Evolutionary conservation across 1,140 invertebrate genomes (phyloP).

Genomic region (Holcopasites calliopsidis): DNA sequence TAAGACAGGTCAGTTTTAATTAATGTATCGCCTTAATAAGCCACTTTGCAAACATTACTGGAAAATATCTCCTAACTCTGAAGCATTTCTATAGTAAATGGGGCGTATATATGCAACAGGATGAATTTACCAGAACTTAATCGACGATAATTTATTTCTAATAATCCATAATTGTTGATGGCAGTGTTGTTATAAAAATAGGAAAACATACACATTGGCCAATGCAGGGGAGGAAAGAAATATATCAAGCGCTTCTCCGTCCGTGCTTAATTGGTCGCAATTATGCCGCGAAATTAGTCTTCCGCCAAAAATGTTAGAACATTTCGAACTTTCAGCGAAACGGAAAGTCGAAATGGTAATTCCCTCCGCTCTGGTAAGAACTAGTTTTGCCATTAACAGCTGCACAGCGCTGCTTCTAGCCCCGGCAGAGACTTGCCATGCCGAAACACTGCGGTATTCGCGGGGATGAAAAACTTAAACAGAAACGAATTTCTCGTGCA

Average conservation of each 20-base stretch:
- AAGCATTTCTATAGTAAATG: conserved; percentile 14
- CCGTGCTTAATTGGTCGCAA: conserved; percentile 6
- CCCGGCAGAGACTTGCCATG: background rate
- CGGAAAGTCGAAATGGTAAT: background rate
- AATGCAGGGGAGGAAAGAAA: background rate
- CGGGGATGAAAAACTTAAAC: background rate
- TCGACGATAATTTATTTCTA: no score
- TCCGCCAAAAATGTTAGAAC: background rate
- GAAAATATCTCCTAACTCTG: conserved; percentile 14
- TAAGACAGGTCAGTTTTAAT: background rate
- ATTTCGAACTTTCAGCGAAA: conserved; percentile 23
- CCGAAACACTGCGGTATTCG: background rate
- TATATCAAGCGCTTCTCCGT: background rate
- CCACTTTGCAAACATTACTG: background rate
- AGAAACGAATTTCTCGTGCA: background rate
- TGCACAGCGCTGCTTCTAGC: background rate
- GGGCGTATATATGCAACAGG: no score
- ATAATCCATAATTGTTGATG: no score
- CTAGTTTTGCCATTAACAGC: conserved; percentile 26
- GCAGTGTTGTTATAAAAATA: background rate
- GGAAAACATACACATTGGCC: background rate
- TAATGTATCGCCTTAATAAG: background rate
- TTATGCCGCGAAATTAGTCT: background rate
- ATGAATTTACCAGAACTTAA: no score
- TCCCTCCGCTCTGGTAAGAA: conserved; percentile 2